Base-by-base conservation (phyloP, 2,888 invertebrate genomes). In the Andrena hattorfiana region DNA sequence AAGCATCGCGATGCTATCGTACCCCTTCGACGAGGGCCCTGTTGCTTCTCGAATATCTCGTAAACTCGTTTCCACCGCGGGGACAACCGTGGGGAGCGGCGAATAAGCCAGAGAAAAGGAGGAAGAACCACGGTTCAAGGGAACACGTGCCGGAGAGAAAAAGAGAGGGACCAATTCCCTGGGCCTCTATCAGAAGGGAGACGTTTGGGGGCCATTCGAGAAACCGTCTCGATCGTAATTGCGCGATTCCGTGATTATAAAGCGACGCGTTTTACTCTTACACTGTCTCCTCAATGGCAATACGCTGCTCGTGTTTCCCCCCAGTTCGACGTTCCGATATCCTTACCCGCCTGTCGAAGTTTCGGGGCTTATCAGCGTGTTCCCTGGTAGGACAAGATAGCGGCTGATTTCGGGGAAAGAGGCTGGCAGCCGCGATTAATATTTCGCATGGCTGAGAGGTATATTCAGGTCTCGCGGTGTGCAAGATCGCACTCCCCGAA, bases 1-100 rank as follows among this genome's bases (percentile, higher is more conserved):
- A 83, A 87, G 76, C 77, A 84, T 85, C 87, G 79, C 87, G 88
- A 87, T 88, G 84, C 67, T 88, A 88, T 88, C 87, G 82, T 68
- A 20, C 54, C 48, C n/a, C 48, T 56, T 35, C 79, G 76, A 85
- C 85, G 77, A 82, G 78, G 77, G 26, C 71, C 78, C 66, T 79
- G 77, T 75, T 85, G 73, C 77, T 73, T 60, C 80, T n/a, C 75
- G 80, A 77, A 78, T 78, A 85, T 88, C 85, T 85, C 89, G 81
- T 88, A 88, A 88, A 88, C 81, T 80, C 80, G 89, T 88, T 85
- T 69, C 66, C 35, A 28, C 23, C 59, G 67, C 54, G 48, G 32
- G 54, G 59, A 70, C 60, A 13, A 32, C 56, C 56, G 10, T 13
- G 10, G 42, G 10, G 64, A 68, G 62, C 30, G 82, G 70, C 49